phyloP scores from a whole-genome alignment of 2,888 invertebrate genomes.

The Pandemis cinnamomeana region DNA sequence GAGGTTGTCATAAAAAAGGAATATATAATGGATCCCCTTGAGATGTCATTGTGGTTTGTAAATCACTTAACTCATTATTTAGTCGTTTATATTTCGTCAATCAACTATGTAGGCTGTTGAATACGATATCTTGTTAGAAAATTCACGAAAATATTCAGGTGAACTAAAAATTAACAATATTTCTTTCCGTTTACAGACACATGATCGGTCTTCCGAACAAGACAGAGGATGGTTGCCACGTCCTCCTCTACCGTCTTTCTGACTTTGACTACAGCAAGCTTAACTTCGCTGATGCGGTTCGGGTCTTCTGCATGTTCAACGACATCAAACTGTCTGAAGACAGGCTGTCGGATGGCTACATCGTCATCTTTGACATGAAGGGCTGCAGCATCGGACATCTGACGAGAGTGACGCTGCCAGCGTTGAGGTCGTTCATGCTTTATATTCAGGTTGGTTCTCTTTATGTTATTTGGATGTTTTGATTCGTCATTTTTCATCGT shows the following conservation, averaged over 20 bases:
- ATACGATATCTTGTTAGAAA: too few relatives aligned
- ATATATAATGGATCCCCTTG: too few relatives aligned
- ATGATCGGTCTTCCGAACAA: slow-evolving; percentile 86
- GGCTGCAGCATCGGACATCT: slow-evolving; percentile 87
- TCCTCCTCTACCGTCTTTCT: slow-evolving; percentile 84
- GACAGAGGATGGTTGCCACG: slow-evolving; percentile 86
- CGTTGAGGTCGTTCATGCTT: slow-evolving; percentile 86
- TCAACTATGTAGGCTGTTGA: too few relatives aligned
- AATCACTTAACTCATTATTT: too few relatives aligned
- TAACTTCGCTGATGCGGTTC: slow-evolving; percentile 86
- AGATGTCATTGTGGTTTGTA: too few relatives aligned
- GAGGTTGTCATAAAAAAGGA: too few relatives aligned
- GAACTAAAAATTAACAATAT: neutral
- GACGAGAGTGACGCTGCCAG: slow-evolving; percentile 86
- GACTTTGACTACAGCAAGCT: slow-evolving; percentile 87
- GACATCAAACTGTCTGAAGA: slow-evolving; percentile 87
- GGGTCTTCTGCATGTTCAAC: slow-evolving; percentile 88
- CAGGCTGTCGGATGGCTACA: slow-evolving; percentile 82
- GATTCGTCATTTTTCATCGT: too few relatives aligned
- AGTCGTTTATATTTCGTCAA: too few relatives aligned
- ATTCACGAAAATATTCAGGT: too few relatives aligned
- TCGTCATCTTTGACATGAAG: slow-evolving; percentile 88
- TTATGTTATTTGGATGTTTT: neutral
- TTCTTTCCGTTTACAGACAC: slow-evolving; percentile 73
- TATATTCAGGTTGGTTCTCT: slow-evolving; percentile 86